phyloP scores from a whole-genome alignment of 2,797 vertebrate species.

The Lepilemur ruficaudatus region DNA sequence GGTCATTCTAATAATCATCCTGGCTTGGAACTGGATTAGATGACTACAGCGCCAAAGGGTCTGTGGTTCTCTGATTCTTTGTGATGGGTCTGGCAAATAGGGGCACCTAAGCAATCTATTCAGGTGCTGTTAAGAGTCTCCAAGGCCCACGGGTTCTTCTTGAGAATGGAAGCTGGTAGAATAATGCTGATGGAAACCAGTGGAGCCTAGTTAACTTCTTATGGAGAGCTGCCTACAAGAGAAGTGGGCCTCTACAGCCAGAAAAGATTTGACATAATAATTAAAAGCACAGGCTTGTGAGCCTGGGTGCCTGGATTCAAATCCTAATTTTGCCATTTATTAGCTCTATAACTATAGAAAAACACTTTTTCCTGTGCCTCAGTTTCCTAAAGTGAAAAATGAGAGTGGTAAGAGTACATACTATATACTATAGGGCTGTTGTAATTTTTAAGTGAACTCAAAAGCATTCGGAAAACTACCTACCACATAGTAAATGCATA shows the following conservation, averaged over 20 bases:
- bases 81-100: not conserved
- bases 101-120: not conserved
- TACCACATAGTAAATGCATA: not conserved
- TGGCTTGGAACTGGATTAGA: not conserved
- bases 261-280: not conserved
- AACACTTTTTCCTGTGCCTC: not conserved
- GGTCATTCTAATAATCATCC: not conserved
- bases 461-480: not conserved
- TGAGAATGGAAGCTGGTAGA: not conserved
- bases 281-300: not conserved
- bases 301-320: not conserved
- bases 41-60: not conserved
- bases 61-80: not conserved
- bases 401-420: not conserved
- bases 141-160: not conserved
- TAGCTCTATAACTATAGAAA: not conserved
- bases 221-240: not conserved
- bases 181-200: not conserved
- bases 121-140: not conserved
- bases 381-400: conserved; percentile 18
- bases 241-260: not conserved
- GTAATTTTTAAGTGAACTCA: not conserved
- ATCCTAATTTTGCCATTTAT: not conserved
- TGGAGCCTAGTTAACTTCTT: not conserved
- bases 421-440: not conserved